Evolutionary conservation across 2,113 vertebrate species (phyloP).

Genomic region (Furnarius figulus): DNA sequence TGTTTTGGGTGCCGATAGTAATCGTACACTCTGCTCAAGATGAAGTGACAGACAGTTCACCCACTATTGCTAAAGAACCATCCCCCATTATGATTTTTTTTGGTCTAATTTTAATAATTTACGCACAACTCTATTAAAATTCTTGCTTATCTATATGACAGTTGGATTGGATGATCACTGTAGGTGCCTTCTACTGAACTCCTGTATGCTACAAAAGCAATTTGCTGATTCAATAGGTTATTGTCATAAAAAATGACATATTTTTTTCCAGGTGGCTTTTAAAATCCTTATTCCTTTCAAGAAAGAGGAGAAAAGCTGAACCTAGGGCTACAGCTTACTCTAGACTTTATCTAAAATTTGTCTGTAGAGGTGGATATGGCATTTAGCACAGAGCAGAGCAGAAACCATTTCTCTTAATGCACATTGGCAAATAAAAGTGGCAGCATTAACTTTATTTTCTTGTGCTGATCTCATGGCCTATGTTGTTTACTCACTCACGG

Average conservation of each 20-base stretch:
- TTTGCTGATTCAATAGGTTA: neutral
- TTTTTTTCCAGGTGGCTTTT: neutral
- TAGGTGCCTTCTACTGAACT: neutral
- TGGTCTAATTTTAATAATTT: neutral
- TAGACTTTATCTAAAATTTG: neutral
- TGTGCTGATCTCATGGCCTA: neutral
- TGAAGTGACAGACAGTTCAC: neutral
- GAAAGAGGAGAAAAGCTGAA: neutral
- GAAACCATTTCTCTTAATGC: neutral
- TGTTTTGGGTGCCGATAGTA: neutral
- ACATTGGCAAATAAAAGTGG: neutral
- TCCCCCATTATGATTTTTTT: neutral
- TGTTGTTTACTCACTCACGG: neutral
- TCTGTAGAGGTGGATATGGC: neutral
- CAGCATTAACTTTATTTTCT: neutral
- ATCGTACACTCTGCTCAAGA: neutral
- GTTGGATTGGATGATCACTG: neutral
- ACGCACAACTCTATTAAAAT: neutral
- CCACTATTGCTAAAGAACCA: neutral
- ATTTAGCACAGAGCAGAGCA: neutral
- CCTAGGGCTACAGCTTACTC: neutral
- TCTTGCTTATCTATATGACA: neutral
- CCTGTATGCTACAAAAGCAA: neutral
- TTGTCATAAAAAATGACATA: neutral
- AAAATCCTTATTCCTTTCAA: neutral